Evolutionary conservation across 1,140 invertebrate genomes (phyloP), one percentile per base, ranked within the genome.

Genomic region (Brachionus paranguensis): DNA sequence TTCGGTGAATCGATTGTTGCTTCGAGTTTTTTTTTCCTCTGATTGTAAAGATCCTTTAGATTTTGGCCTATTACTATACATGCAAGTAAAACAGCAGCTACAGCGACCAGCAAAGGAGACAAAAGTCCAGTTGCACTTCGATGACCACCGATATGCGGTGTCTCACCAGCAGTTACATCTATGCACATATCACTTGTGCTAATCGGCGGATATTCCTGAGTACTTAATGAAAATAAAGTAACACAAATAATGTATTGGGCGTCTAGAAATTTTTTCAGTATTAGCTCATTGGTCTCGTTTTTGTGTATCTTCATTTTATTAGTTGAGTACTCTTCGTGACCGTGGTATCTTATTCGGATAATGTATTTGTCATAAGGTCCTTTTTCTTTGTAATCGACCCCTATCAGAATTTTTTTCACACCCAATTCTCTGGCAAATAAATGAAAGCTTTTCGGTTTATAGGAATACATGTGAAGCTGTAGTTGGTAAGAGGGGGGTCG

Each of bases 171-270:
- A 47, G 50, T 81, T 27, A 81, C 53, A 47, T 81, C 78, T 8
- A 81, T 64, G 24, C 78, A 81, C 78, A 81, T 81, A 47, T 81
- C 78, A 64, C 78, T 81, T 8, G 78, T 81, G 29, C 78, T 68
- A 14, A 81, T 24, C 14, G 78, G 53, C 41, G 53, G 53, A 43
- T 81, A 68, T 43, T 60, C 64, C 20, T 45, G 47, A 50, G 43
- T 45, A 41, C 20, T 43, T 14, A 41, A 27, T 64, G 78, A 81
- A 47, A 81, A 81, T 20, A 81, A 24, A 24, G 64, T 68, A 3
- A 81, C 55, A 60, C 78, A 81, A 60, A 81, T 20, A 6, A 81
- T 50, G 27, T 81, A 81, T 17, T 81, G 78, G 8, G 78, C 78
- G 11, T 68, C 64, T 43, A 81, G 33, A 68, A 81, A 81, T 60